These are phyloP conservation scores for Eucera pruinosa DNA, from an alignment of 2,888 invertebrate genomes.

Conservation along the genomic window DNA sequence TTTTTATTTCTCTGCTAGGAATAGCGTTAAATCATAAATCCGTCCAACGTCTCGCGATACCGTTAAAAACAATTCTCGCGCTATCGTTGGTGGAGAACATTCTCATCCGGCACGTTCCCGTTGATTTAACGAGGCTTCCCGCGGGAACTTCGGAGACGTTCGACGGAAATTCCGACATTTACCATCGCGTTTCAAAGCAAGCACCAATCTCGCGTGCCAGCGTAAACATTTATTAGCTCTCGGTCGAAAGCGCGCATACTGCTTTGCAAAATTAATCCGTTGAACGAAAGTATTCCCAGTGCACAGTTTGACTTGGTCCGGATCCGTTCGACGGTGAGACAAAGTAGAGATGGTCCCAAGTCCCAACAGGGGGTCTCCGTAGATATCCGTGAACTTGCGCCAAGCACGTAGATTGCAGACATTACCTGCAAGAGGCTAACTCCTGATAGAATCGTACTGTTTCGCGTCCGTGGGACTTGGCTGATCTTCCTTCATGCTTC, in stretches of 20 bases:
- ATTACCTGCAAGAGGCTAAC: slow-evolving; percentile 20
- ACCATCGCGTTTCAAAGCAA: slow-evolving; percentile 20
- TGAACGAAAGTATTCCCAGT: neutral
- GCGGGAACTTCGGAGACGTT: slow-evolving; percentile 7
- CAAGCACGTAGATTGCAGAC: slow-evolving; percentile 1
- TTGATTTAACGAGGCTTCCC: neutral
- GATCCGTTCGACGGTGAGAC: no score
- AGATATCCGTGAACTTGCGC: slow-evolving; percentile 19
- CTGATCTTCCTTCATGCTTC: neutral
- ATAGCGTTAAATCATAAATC: no score
- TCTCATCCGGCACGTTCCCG: neutral
- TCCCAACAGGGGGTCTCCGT: neutral
- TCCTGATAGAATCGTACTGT: slow-evolving; percentile 20
- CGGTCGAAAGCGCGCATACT: slow-evolving; percentile 14
- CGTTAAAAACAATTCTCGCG: no score
- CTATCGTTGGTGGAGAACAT: no score
- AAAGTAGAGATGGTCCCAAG: slow-evolving; percentile 11
- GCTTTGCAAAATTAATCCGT: slow-evolving; percentile 21
- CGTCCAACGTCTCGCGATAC: no score
- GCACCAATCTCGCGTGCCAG: slow-evolving; percentile 12
- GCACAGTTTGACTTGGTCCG: slow-evolving; percentile 4
- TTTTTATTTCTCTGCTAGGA: no score
- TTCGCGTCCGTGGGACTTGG: neutral
- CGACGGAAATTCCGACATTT: slow-evolving; percentile 17
- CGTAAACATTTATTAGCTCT: slow-evolving; percentile 35